Evolutionary conservation across 2,888 invertebrate species (phyloP), one percentile per base, ranked within the genome.

Genomic region (Chloromyia formosa): DNA sequence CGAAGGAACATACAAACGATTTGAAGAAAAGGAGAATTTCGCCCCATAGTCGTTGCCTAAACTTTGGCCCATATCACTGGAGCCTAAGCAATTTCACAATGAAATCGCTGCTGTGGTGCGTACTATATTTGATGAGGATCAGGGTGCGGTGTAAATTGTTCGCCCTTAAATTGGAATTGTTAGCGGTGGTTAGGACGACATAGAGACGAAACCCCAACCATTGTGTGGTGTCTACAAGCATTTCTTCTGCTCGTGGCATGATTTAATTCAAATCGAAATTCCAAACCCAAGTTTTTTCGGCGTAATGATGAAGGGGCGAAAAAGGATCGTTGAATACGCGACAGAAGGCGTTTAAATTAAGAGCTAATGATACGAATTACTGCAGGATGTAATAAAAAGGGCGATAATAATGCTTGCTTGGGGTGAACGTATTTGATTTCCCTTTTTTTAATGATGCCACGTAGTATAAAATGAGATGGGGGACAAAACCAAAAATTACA

Each of bases 351-450:
- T 16, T 16, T 10, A 45, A 54, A 35, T 66, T 66, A 69, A 27
- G 68, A 53, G 54, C 27, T 69, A 69, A 69, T 69, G 68, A 69
- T 69, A 69, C 23, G 68, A 53, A 69, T 69, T 69, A 69, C 54
- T 27, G 54, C 27, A 23, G 68, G 68, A 69, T 27, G 68, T 54
- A 69, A 69, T 69, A 69, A 69, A 69, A n/a, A 23, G 53, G 27
- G 16, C 23, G 53, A 69, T 69, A 23, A 69, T 54, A 23, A 54
- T 45, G 9, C 9, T 27, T 69, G 16, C 16, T 35, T 35, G 27
- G 27, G 27, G 27, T 35, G 27, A n/a, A n/a, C n/a, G 3, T 35
- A 7, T 7, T 7, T 35, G 27, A 7, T 35, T 35, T 35, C 27
- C 7, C 27, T 35, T 35, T 35, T 35, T 35, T 35, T 35, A 35